Conservation (phyloP, 53 echinoderm and acorn worm genomes). For the Zoroaster sp. region DNA sequence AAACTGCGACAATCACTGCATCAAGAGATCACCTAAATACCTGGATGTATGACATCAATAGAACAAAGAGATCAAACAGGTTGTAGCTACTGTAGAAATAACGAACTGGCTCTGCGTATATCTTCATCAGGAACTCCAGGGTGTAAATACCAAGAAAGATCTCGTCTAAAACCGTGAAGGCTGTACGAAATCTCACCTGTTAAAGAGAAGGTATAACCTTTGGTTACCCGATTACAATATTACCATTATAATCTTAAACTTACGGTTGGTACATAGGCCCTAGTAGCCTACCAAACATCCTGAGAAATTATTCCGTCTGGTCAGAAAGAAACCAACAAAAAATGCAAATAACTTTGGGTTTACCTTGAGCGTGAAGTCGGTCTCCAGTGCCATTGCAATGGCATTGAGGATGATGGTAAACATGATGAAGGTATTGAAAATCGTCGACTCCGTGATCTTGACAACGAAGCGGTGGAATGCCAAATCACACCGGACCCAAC, state of each 20-base stretch:
- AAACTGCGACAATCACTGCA: too few species aligned
- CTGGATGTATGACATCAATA: slow-evolving; percentile 87
- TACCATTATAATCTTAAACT: too few species aligned
- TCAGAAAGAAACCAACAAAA: neutral
- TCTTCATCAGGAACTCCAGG: slow-evolving; percentile 91
- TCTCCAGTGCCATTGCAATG: slow-evolving; percentile 90
- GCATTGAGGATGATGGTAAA: slow-evolving; percentile 89
- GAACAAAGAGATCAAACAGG: slow-evolving; percentile 84
- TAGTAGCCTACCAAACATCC: neutral
- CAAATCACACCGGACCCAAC: slow-evolving; percentile 77
- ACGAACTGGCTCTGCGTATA: slow-evolving; percentile 91
- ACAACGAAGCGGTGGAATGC: slow-evolving; percentile 74
- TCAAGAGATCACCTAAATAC: too few species aligned
- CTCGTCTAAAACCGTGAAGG: slow-evolving; percentile 78
- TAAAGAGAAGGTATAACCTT: too few species aligned
- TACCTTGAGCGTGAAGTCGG: slow-evolving; percentile 69
- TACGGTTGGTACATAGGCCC: neutral
- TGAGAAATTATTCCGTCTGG: neutral
- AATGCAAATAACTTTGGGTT: too few species aligned
- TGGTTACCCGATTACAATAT: too few species aligned
- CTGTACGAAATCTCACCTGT: slow-evolving; percentile 50
- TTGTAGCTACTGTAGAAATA: slow-evolving; percentile 99
- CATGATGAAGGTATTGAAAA: slow-evolving; percentile 93
- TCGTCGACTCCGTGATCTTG: slow-evolving; percentile 74
- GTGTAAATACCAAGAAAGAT: slow-evolving; percentile 91